A percentile compares a stretch with the other conserved stretches of the same genome.
These are phyloP conservation scores for Tanypteryx hageni DNA, from an alignment of 2,888 invertebrate genomes.

Conservation along the genomic window DNA sequence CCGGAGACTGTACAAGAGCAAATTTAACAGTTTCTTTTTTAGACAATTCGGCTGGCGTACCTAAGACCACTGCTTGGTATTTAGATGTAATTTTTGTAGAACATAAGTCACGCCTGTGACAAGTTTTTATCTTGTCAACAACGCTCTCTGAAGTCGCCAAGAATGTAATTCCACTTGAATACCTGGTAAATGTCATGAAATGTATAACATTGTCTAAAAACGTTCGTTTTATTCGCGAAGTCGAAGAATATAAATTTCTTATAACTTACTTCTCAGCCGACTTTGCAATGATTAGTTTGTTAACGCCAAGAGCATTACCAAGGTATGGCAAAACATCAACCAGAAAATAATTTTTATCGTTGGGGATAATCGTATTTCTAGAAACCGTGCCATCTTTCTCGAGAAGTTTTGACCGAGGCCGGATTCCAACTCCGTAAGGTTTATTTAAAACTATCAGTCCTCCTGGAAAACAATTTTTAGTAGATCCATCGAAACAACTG, in stretches of 20 bases:
- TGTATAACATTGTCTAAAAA: background rate
- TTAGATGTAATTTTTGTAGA: conserved; percentile 39
- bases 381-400: background rate
- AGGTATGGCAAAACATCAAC: conserved; percentile 66
- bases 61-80: conserved; percentile 67
- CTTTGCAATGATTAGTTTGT: conserved; percentile 66
- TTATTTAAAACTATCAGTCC: conserved; percentile 72
- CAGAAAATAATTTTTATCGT: conserved; percentile 61
- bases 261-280: conserved; percentile 66
- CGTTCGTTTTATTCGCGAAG: background rate
- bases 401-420: background rate
- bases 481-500: background rate
- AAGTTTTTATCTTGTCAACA: conserved; percentile 60
- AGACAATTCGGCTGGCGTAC: conserved; percentile 48
- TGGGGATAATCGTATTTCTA: background rate
- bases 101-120: conserved; percentile 64
- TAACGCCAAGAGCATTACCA: conserved; percentile 64
- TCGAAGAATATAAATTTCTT: background rate
- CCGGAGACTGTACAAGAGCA: background rate
- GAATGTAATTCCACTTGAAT: conserved; percentile 67
- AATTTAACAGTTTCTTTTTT: conserved; percentile 64
- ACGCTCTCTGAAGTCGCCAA: conserved; percentile 65
- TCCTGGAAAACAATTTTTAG: conserved; percentile 69
- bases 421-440: conserved; percentile 72
- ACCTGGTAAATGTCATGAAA: conserved; percentile 66